Conservation (phyloP, 1,140 invertebrate species). For the honey bee (Apis mellifera) region Amel_HAv3.1 CM009941.2:11167001-11167500, state of each 20-base stretch:
- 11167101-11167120: neutral
- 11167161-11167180: conserved; percentile 76
- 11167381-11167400: conserved; percentile 32
- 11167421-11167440: neutral
- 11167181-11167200: conserved; percentile 76
- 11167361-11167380: conserved; percentile 33
- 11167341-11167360: conserved; percentile 46
- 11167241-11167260: conserved; percentile 71
- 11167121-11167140: conserved; percentile 68
- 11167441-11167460: neutral
- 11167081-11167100: neutral
- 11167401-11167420: conserved; percentile 14
- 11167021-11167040: neutral
- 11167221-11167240: conserved; percentile 67
- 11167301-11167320: conserved; percentile 75
- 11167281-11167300: conserved; percentile 45
- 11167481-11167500: too few relatives aligned
- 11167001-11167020: conserved; percentile 7
- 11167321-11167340: conserved; percentile 78
- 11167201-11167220: conserved; percentile 78
- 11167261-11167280: neutral
- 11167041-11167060: neutral
- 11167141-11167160: conserved; percentile 62
- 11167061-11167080: conserved; percentile 2
- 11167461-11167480: neutral